These are phyloP conservation scores for Poicephalus meyeri DNA, from an alignment of 2,113 vertebrate species.

Conservation along the genomic window DNA sequence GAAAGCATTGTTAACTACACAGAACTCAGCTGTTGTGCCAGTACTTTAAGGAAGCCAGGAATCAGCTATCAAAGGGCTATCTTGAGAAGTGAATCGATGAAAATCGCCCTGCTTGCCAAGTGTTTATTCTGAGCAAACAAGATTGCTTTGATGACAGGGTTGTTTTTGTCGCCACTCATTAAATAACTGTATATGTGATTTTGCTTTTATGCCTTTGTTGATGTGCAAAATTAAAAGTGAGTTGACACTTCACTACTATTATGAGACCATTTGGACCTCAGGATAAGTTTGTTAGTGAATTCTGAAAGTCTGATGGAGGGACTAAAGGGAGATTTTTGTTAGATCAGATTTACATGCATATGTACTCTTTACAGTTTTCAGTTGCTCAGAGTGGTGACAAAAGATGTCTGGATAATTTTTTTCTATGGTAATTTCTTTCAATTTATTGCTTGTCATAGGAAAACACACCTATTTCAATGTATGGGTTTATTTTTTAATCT, in stretches of 20 bases:
- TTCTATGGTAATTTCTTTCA: not conserved
- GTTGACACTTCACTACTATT: not conserved
- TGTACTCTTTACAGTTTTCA: not conserved
- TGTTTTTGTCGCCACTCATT: not conserved
- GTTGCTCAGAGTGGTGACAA: not conserved
- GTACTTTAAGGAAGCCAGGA: not conserved
- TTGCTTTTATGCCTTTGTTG: not conserved
- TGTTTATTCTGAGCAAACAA: slow-evolving; percentile 28
- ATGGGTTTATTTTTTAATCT: not conserved
- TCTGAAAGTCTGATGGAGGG: not conserved
- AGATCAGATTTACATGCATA: not conserved
- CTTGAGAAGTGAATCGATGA: not conserved
- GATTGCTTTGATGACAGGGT: not conserved
- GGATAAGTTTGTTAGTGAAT: not conserved
- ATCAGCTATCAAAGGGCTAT: not conserved
- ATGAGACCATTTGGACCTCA: not conserved
- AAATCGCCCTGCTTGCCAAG: not conserved
- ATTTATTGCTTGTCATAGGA: not conserved
- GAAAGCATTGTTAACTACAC: not conserved
- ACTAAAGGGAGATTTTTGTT: slow-evolving; percentile 6
- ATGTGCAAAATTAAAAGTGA: not conserved
- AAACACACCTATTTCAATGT: not conserved
- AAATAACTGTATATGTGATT: not conserved
- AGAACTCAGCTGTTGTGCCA: not conserved
- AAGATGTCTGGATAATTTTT: not conserved